phyloP scores from a whole-genome alignment of 2,888 invertebrate genomes.

The Crematogaster levior region DNA sequence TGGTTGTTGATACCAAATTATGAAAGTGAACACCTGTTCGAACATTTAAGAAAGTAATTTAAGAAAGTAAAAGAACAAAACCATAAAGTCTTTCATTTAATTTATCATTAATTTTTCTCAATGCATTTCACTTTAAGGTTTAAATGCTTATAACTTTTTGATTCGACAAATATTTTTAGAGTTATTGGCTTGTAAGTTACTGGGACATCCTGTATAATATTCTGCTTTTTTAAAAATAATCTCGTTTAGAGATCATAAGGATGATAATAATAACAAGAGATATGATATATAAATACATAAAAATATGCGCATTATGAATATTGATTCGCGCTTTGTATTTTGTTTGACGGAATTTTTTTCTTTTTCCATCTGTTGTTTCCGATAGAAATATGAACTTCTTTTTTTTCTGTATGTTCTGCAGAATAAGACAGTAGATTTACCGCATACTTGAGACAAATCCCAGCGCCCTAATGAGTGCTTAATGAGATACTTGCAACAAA shows the following conservation, averaged over 20 bases:
- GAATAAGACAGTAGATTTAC: not conserved
- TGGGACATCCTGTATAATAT: too few species aligned
- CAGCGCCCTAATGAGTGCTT: conserved; percentile 68
- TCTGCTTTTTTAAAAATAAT: not conserved
- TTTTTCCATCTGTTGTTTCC: not conserved
- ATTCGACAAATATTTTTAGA: too few species aligned
- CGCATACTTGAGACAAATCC: conserved; percentile 33
- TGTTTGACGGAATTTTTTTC: not conserved
- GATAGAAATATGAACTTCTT: not conserved
- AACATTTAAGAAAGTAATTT: too few species aligned
- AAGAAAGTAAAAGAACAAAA: too few species aligned
- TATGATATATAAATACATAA: not conserved
- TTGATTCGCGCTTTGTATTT: not conserved
- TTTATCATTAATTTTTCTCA: too few species aligned
- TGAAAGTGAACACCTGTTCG: too few species aligned
- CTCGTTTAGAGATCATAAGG: not conserved
- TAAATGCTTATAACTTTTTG: too few species aligned
- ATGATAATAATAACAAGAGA: not conserved
- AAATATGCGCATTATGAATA: not conserved
- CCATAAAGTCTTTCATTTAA: too few species aligned
- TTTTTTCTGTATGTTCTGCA: not conserved
- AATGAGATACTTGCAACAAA: conserved; percentile 62
- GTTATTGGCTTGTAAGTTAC: too few species aligned
- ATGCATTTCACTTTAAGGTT: too few species aligned
- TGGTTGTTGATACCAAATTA: too few species aligned